A percentile compares a stretch with the other conserved stretches of the same genome.
Conservation (phyloP, 2,797 vertebrate species). For the Mionectes olivaceus region DNA sequence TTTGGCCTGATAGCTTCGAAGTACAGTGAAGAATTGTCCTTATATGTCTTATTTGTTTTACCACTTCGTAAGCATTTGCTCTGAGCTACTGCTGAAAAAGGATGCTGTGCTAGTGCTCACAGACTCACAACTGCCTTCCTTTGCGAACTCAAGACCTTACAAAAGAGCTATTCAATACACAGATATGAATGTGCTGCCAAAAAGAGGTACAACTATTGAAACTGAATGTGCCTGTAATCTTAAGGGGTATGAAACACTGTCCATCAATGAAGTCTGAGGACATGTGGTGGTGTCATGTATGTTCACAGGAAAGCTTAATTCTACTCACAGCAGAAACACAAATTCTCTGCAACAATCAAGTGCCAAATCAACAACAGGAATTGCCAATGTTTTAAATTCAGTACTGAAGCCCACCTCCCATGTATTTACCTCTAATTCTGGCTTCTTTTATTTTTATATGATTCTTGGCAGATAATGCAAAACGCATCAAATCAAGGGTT, state of each 20-base stretch:
- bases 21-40: neutral
- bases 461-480: neutral
- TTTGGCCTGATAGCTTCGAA: neutral
- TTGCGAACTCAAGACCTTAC: neutral
- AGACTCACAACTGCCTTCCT: neutral
- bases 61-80: neutral
- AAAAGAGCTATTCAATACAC: neutral
- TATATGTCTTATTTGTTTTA: neutral
- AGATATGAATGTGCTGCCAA: neutral
- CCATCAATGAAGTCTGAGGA: neutral
- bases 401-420: neutral
- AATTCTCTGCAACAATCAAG: neutral
- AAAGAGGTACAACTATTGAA: neutral
- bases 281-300: fast-evolving
- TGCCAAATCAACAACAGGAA: neutral
- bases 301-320: neutral
- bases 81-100: neutral
- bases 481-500: neutral
- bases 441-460: neutral
- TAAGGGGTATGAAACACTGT: neutral
- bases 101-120: neutral
- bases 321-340: neutral
- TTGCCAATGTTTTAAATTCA: neutral
- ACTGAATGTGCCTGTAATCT: neutral
- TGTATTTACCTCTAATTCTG: neutral